phyloP scores from a whole-genome alignment of 1,140 invertebrate genomes.

The Dendrolimus punctatus region DNA sequence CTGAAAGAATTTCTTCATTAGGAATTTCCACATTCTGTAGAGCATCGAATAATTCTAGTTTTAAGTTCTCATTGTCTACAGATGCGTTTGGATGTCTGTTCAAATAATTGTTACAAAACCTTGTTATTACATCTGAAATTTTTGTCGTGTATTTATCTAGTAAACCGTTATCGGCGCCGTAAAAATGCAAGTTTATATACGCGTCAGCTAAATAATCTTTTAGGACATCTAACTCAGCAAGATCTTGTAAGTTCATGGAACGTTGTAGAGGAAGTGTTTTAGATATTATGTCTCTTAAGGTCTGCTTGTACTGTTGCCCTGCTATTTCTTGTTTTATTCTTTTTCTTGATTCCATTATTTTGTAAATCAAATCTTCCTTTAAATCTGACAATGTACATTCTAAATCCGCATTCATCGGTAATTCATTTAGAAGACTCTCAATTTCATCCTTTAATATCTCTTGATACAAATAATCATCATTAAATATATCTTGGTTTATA shows the following conservation, averaged over 20 bases:
- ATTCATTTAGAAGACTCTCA: slow-evolving; percentile 13
- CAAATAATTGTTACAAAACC: slow-evolving; percentile 8
- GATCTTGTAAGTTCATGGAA: slow-evolving; percentile 8
- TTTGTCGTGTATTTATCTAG: slow-evolving; percentile 16
- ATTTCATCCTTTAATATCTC: slow-evolving; percentile 20
- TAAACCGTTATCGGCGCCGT: slow-evolving; percentile 7
- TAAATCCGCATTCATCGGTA: slow-evolving; percentile 13
- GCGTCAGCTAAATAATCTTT: slow-evolving; percentile 27
- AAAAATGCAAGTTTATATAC: slow-evolving; percentile 23
- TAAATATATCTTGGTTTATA: slow-evolving; percentile 24
- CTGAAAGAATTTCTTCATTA: no score
- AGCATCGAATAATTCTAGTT: no score
- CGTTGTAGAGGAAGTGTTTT: slow-evolving; percentile 11
- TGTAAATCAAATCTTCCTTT: slow-evolving; percentile 13
- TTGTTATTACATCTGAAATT: slow-evolving; percentile 13
- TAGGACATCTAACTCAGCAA: slow-evolving; percentile 19
- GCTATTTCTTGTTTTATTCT: slow-evolving; percentile 13
- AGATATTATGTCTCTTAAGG: slow-evolving; percentile 17
- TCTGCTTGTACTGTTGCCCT: slow-evolving; percentile 20
- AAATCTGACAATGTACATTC: slow-evolving; percentile 4
- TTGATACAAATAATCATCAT: slow-evolving; percentile 22
- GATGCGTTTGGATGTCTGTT: no score
- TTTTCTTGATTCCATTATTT: slow-evolving; percentile 14
- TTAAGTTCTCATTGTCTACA: no score
- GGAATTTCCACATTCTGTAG: no score